Evolutionary conservation across 1,140 invertebrate species (phyloP), one percentile per base, ranked within the genome.

Genomic region (Nymphalis io): DNA sequence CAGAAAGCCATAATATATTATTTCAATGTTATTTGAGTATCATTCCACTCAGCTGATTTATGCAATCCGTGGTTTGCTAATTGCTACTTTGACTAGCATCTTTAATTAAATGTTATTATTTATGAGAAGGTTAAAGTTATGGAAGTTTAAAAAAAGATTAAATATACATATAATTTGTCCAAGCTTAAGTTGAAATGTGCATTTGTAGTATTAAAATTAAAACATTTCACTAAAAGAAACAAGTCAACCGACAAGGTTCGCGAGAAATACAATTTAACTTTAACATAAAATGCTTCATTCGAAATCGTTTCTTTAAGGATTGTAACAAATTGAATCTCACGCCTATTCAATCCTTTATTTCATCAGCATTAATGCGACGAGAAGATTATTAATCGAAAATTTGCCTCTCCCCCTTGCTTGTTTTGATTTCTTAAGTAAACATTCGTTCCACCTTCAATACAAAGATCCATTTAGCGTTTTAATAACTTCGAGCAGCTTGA

Each of bases 261-360:
- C 81, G 82, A 51, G 82, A 82, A 86, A 87, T 81, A 87, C 79
- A 87, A 85, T 87, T 85, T 87, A 87, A 85, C 87, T 85, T 87
- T 84, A 81, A 82, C 75, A 81, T 77, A 87, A 81, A 88, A 84
- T 84, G 80, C 85, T 89, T 83, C 79, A 79, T 83, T 87, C 71
- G 77, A 78, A 84, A 85, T 63, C 80, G 70, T 87, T 89, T 88
- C 79, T 79, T 84, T 68, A 74, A 85, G 79, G 80, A 85, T 84
- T 84, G 78, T 88, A 84, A 84, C 80, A 88, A 89, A 89, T 87
- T 89, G 85, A 84, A 88, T 89, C 82, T 85, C 76, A 85, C 85
- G 84, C 82, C 76, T 68, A 75, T 75, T 83, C 83, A 87, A 86
- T 83, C 83, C 83, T 85, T 87, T 87, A 83, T 87, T 87, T 85